Base-by-base conservation (phyloP, 2,888 invertebrate genomes). In the Octonoba sinensis region DNA sequence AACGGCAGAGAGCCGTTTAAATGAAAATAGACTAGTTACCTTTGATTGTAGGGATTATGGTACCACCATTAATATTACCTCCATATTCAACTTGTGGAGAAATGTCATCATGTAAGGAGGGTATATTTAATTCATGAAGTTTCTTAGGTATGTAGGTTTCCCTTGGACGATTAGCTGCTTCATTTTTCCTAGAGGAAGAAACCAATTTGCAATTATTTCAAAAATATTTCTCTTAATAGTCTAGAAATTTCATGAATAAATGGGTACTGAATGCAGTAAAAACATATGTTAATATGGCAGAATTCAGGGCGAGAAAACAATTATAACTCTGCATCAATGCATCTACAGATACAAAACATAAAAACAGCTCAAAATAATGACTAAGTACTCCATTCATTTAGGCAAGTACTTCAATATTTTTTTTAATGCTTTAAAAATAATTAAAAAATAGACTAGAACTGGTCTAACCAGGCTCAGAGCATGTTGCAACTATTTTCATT, bases 91-190 rank as follows among this genome's bases (percentile, higher is more conserved):
- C 74, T 84, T 85, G 84, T 56, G 84, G 84, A 57, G 84, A 84
- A 36, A 84, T 82, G 44, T 86, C 85, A 73, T 86, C 85, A 66
- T 86, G 85, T 46, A 86, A 76, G 46, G 86, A 78, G 18, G 85
- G 86, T 69, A 87, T 84, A 24, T 86, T 86, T 79, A 87, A 83
- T 78, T 87, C 86, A 64, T 86, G 83, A 87, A 96, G 91, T 83
- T 95, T 94, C 91, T 96, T 96, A 87, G 96, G 96, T 87, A 94
- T 92, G 89, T 96, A 97, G 90, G 96, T 96, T 90, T 93, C 88
- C 91, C 95, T 95, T 86, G 96, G 96, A 90, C 95, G 93, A 90
- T 91, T 92, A 86, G 93, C 94, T 83, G 96, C 96, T 89, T 96
- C 96, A 87, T 95, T 94, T 90, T 94, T 95, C 91, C 95, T 95